Evolutionary conservation across 1,140 invertebrate species (phyloP).

Genomic region (Brachionus rubens): DNA sequence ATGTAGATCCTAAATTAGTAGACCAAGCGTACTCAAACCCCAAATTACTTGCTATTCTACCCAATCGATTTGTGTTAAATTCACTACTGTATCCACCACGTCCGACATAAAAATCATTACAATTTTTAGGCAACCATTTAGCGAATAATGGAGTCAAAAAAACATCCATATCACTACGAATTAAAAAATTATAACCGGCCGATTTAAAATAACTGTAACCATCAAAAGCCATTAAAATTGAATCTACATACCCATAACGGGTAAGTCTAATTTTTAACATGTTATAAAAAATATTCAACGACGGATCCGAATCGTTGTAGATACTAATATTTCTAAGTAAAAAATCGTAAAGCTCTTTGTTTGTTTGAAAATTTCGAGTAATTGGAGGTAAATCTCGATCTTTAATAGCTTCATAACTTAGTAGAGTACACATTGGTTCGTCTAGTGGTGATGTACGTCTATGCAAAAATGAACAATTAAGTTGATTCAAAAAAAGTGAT

Average conservation of each 20-base stretch:
- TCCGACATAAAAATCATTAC: conserved; percentile 41
- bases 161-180: conserved; percentile 43
- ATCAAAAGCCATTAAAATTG: conserved; percentile 43
- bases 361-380: neutral
- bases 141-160: conserved; percentile 37
- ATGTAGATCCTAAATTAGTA: conserved; percentile 32
- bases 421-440: conserved; percentile 23
- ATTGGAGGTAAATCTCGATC: neutral
- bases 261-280: neutral
- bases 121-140: conserved; percentile 28
- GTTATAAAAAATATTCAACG: conserved; percentile 16
- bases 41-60: conserved; percentile 11
- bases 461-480: conserved; percentile 21
- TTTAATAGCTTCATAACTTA: neutral
- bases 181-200: conserved; percentile 19
- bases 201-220: conserved; percentile 19
- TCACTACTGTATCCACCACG: conserved; percentile 18
- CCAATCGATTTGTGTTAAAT: conserved; percentile 35
- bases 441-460: conserved; percentile 1
- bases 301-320: neutral
- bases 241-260: conserved; percentile 35
- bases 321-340: conserved; percentile 22
- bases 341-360: neutral
- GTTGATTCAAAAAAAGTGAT: neutral
- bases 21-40: neutral